Evolutionary conservation across 2,888 invertebrate species (phyloP).

Genomic region (Melanophora roralis): DNA sequence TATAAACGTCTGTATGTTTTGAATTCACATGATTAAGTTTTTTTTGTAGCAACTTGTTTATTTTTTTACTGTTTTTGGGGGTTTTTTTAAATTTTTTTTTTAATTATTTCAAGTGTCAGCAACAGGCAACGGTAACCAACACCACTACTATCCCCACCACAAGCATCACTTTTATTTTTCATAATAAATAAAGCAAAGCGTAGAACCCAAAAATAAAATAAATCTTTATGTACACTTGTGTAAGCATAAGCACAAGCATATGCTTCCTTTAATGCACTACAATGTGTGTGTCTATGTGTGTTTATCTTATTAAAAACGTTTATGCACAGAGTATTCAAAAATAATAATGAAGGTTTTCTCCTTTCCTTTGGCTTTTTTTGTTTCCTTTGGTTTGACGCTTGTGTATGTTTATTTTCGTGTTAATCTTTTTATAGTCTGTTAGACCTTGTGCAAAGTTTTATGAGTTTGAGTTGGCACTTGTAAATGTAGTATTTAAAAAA

Average conservation of each 20-base stretch:
- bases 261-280: neutral
- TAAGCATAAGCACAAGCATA: neutral
- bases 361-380: neutral
- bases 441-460: neutral
- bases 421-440: neutral
- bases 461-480: no score
- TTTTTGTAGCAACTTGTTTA: constrained; percentile 10
- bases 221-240: neutral
- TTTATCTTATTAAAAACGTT: constrained; percentile 2
- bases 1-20: neutral
- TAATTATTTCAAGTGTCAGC: constrained; percentile 70
- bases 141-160: constrained; percentile 3
- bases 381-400: neutral
- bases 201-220: constrained; percentile 1
- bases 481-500: no score
- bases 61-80: constrained; percentile 10
- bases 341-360: constrained; percentile 24
- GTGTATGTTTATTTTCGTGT: neutral
- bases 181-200: no score
- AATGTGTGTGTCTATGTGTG: neutral
- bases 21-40: no score
- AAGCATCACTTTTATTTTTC: no score
- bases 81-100: constrained; percentile 62
- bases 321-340: neutral
- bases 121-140: constrained; percentile 55